Base-by-base conservation (phyloP, 1,140 invertebrate genomes). In the Mycetomoellerius zeteki region DNA sequence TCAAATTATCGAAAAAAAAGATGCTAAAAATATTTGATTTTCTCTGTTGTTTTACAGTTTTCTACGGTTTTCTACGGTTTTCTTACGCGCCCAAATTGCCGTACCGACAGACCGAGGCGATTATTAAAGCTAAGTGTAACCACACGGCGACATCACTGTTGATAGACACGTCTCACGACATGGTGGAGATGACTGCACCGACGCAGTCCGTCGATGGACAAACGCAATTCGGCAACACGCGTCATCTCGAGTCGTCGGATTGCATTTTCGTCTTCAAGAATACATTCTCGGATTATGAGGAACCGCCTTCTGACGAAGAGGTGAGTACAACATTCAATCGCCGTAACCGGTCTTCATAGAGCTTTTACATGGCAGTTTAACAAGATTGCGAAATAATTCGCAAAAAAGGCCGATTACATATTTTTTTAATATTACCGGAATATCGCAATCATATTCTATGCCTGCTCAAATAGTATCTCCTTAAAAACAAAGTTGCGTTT, bases 251-350 rank as follows among this genome's bases (percentile, higher is more conserved):
- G 5, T 87, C 91, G 52, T 95, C 94, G 12, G 94, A 95, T 4
- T 92, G 93, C 89, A 93, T 95, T 89, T 95, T 95, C 86, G 95
- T 95, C 56, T 95, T 95, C 90, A 95, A 95, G 90, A 86, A 92
- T 72, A 93, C 94, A 0, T 14, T 92, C 54, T 95, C 94, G 10
- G 95, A 95, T 89, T 95, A 95, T 64, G 95, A 95, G 89, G 94
- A 95, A 62, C 94, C 94, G 50, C 52, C 90, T 30, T 94, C 93
- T 5, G 94, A 94, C 19, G 91, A 92, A 54, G 94, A 95, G 93
- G 95, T 94, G 78, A 93, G 93, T 91, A 50, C 37, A 30, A 19
- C 19, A 5, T 71, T 56, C 19, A 3, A 21, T 60, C 37, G 6
- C 52, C 37, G 14, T 16, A 0, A 43, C 37, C 37, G 4, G 4